Evolutionary conservation across 2,797 vertebrate genomes (phyloP).

Genomic region (Orestias chungarensis): DNA sequence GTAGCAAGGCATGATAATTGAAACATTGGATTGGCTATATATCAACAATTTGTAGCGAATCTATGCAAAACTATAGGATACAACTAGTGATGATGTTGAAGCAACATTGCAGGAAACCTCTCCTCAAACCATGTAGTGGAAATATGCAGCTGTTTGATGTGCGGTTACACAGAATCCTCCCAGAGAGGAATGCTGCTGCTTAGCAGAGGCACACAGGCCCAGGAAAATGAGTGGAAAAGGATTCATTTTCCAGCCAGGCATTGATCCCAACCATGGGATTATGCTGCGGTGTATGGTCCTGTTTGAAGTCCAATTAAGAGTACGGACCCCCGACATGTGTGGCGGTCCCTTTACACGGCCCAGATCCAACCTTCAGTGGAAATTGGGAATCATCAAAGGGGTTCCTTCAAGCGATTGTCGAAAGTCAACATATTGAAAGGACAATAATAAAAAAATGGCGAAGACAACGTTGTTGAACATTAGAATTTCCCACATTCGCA

Average conservation of each 20-base stretch:
- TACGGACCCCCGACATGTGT: slow-evolving; percentile 10
- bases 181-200: slow-evolving; percentile 26
- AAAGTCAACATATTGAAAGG: slow-evolving; percentile 4
- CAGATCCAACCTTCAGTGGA: slow-evolving; percentile 12
- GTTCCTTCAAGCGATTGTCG: not conserved
- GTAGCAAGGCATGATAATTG: not conserved
- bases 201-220: slow-evolving; percentile 35
- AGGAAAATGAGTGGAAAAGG: slow-evolving; percentile 41
- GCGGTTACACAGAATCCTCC: slow-evolving; percentile 25
- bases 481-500: not conserved
- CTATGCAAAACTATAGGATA: slow-evolving; percentile 6
- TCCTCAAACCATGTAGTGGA: slow-evolving; percentile 24
- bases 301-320: slow-evolving; percentile 53
- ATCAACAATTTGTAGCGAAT: not conserved
- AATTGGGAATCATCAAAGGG: slow-evolving; percentile 7
- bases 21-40: not conserved
- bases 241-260: slow-evolving; percentile 58
- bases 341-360: slow-evolving; percentile 3
- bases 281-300: slow-evolving; percentile 23
- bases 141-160: slow-evolving; percentile 48
- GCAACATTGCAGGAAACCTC: slow-evolving; percentile 23
- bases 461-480: not conserved
- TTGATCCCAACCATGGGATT: slow-evolving; percentile 53
- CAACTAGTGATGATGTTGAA: slow-evolving; percentile 13
- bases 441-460: not conserved